Evolutionary conservation across 2,113 vertebrate species (phyloP), one percentile per base, ranked within the genome.

Genomic region (Rhadina sibilatrix): DNA sequence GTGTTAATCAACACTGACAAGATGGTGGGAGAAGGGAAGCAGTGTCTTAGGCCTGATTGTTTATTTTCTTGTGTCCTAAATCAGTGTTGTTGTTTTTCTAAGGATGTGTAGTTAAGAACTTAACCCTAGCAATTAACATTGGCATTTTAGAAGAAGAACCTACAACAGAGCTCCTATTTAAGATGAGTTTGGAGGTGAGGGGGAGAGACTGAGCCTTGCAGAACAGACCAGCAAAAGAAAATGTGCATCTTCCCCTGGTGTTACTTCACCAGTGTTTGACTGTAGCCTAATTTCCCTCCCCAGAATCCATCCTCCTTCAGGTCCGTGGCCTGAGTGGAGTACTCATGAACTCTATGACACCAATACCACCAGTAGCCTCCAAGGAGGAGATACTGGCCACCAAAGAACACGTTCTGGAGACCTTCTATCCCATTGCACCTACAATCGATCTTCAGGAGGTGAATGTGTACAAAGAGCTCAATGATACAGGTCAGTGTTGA

Each of bases 391-490:
- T 99, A 23, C 87, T 95, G 38, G 97, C 97, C 63, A 99, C 99
- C 2, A 94, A 89, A 42, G 96, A 93, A 37, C 93, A 99, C 0
- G 69, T 92, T 61, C 96, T 99, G 50, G 98, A 99, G 88, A 97
- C 98, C 23, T 99, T 99, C 94, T 98, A 99, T 75, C 99, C 99
- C 19, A 97, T 99, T 49, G 98, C 98, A 2, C 99, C 99, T 18
- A 98, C 98, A 7, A 99, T 99, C 5, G 98, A 99, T 93, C 98
- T 99, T 82, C 98, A 99, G 96, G 98, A 98, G 65, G 96, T 97
- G 61, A 86, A 98, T 2, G 96, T 99, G 31, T 99, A 99, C 94
- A 87, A 97, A 17, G 96, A 98, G 49, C 94, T 96, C 15, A 98
- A 98, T 3, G 88, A 98, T 46, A 97, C 98, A 74, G 99, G 99